Evolutionary conservation across 2,888 invertebrate species (phyloP), one percentile per base, ranked within the genome.

Genomic region (Nephrotoma flavescens): DNA sequence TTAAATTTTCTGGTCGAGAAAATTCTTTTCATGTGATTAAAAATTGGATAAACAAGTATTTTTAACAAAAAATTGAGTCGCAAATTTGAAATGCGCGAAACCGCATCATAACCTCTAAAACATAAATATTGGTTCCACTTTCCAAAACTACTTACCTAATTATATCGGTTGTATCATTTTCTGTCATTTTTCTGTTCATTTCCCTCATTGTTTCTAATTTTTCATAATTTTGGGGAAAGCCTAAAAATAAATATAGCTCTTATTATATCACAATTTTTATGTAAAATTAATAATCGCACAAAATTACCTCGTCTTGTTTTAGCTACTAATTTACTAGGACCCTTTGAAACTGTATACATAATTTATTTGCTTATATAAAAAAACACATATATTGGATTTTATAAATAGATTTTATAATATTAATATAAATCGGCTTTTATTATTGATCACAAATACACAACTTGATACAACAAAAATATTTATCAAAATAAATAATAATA

Each of bases 281-380:
- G 52, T 87, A 84, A 31, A 31, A 84, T 31, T 86, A 87, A 52
- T 41, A 71, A 83, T 86, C 86, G 87, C 83, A 44, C 42, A 31
- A 52, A 52, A 42, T 42, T 42, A 95, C 96, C 95, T 93, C 97
- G 93, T 90, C 96, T 93, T 89, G 96, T 96, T 93, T 97, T 96
- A 88, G 96, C 96, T 89, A 96, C 96, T 91, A 97, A 96, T 93
- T 96, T 96, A 92, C 96, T 97, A 88, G 96, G 96, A 88, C 96
- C 96, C 92, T 96, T 96, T 88, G 95, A 95, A 90, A 97, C 95
- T 90, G 96, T 96, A 93, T 97, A 97, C 97, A 97, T 97, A 44
- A 41, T 85, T 44, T 44, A 45, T 85, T 44, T 84, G 42, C 7
- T 84, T 42, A 84, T 84, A 71, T 71, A 71, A 71, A 71, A 71